phyloP scores from a whole-genome alignment of 2,888 invertebrate genomes.

The Lucinisca nassula region DNA sequence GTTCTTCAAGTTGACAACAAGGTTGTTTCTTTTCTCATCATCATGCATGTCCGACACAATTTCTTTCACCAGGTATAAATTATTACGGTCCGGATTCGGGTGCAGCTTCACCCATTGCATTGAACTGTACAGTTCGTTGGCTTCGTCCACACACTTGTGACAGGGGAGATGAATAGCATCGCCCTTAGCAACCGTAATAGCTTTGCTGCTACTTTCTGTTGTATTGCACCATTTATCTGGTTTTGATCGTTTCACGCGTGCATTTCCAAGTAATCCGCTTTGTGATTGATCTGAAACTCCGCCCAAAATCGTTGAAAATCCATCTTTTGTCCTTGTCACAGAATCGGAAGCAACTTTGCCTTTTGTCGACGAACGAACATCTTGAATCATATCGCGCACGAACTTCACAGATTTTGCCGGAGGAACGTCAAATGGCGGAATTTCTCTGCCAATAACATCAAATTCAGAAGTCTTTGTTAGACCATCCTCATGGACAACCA shows the following conservation, averaged over 20 bases:
- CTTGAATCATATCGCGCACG: neutral
- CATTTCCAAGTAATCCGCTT: slow-evolving; percentile 33
- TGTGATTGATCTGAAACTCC: neutral
- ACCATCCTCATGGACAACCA: slow-evolving; percentile 3
- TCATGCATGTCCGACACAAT: slow-evolving; percentile 71
- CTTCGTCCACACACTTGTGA: slow-evolving; percentile 45
- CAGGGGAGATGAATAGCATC: slow-evolving; percentile 61
- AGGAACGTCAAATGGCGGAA: slow-evolving; percentile 47
- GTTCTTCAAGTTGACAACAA: slow-evolving; percentile 65
- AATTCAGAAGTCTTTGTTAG: neutral
- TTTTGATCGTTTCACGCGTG: neutral
- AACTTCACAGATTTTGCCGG: neutral
- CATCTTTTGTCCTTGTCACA: neutral
- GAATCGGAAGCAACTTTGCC: neutral
- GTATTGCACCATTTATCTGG: neutral
- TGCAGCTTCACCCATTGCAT: slow-evolving; percentile 66
- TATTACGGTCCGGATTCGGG: slow-evolving; percentile 29
- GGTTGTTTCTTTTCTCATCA: slow-evolving; percentile 67
- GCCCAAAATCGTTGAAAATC: neutral
- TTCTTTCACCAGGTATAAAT: slow-evolving; percentile 57
- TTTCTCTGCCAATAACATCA: slow-evolving; percentile 46
- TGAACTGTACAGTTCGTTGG: slow-evolving; percentile 17
- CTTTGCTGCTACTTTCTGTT: slow-evolving; percentile 9
- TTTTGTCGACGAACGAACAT: neutral
- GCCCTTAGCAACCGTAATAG: slow-evolving; percentile 56